These are phyloP conservation scores for Eufriesea mexicana DNA, from an alignment of 1,140 invertebrate genomes.

Conservation along the genomic window DNA sequence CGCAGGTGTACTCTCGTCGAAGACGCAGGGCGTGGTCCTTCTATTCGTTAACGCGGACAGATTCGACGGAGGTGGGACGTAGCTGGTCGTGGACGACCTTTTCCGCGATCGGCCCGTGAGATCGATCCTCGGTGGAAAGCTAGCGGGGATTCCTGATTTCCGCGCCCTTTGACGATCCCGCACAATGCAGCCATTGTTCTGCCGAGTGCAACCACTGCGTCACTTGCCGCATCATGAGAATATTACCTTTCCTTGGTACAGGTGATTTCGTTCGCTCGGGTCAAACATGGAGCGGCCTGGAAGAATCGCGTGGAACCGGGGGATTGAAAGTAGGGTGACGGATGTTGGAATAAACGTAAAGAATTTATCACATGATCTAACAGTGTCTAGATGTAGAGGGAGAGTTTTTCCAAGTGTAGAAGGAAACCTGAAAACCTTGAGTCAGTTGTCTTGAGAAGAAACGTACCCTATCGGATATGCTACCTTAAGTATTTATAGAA, in stretches of 20 bases:
- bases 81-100: constrained; percentile 56
- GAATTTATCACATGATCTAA: too few relatives aligned
- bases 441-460: too few relatives aligned
- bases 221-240: constrained; percentile 20
- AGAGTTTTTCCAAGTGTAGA: too few relatives aligned
- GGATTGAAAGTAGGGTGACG: too few relatives aligned
- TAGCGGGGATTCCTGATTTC: constrained; percentile 34
- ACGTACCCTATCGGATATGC: too few relatives aligned
- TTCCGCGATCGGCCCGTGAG: constrained; percentile 56
- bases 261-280: not conserved
- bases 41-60: constrained; percentile 74
- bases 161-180: constrained; percentile 30
- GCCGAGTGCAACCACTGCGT: not conserved
- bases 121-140: constrained; percentile 26
- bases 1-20: constrained; percentile 71
- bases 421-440: too few relatives aligned
- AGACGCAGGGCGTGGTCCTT: constrained; percentile 73
- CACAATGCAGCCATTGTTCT: constrained; percentile 46
- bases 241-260: constrained; percentile 15
- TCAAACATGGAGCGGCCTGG: not conserved
- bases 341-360: too few relatives aligned
- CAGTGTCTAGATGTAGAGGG: too few relatives aligned
- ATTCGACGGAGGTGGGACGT: constrained; percentile 48
- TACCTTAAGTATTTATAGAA: too few relatives aligned
- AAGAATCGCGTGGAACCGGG: too few relatives aligned